These are phyloP conservation scores for Globodera rostochiensis DNA, from an alignment of 1,140 invertebrate species.

Conservation along the genomic window DNA sequence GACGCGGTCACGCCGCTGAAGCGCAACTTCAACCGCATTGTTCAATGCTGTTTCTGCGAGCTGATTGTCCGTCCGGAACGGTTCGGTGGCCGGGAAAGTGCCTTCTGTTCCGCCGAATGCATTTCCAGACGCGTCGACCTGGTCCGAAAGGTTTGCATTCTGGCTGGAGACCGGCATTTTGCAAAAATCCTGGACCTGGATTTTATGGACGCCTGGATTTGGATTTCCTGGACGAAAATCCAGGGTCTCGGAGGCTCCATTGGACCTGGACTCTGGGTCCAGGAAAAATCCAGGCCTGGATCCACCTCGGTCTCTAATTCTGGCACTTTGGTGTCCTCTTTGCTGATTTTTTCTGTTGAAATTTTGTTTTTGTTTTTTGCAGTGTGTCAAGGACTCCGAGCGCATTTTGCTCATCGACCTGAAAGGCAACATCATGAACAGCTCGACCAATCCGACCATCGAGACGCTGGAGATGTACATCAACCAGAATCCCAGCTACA, in stretches of 20 bases:
- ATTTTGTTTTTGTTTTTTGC: background rate
- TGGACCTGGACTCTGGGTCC: too few species aligned
- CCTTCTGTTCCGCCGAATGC: conserved; percentile 13
- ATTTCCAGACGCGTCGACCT: conserved; percentile 14
- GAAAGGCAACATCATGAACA: conserved; percentile 15
- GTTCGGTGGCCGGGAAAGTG: conserved; percentile 17
- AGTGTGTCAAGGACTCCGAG: conserved; percentile 26
- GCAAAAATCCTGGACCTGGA: too few species aligned
- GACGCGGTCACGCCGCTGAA: background rate
- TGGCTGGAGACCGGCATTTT: too few species aligned
- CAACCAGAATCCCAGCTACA: conserved; percentile 14
- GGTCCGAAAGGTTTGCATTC: conserved; percentile 5
- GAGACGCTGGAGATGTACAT: conserved; percentile 18
- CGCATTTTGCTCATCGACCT: conserved; percentile 27
- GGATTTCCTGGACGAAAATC: too few species aligned
- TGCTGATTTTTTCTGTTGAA: too few species aligned
- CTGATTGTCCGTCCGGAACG: background rate
- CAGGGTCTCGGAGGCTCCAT: too few species aligned
- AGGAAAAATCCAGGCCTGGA: too few species aligned
- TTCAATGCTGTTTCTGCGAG: conserved; percentile 16
- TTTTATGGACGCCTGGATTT: too few species aligned
- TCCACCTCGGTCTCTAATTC: too few species aligned
- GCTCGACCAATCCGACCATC: conserved; percentile 15
- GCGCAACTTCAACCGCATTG: conserved; percentile 7
- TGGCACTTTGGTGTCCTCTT: too few species aligned